Conservation (phyloP, 2,888 invertebrate genomes). For the Hemistola chrysoprasaria region DNA sequence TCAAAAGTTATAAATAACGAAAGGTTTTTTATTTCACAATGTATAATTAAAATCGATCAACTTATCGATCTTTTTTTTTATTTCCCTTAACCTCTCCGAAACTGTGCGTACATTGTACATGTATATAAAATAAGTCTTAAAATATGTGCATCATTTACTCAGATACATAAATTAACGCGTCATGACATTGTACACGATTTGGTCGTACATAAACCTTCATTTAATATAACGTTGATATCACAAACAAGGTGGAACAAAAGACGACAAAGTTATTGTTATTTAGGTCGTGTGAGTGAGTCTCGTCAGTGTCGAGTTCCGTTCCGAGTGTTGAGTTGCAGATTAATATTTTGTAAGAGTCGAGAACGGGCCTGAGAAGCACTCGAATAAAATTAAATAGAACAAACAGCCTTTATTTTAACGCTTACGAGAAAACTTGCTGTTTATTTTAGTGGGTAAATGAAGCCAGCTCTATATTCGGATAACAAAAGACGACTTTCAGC, state of each 20-base stretch:
- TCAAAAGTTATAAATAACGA: too few species aligned
- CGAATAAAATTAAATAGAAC: too few species aligned
- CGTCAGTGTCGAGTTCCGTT: conserved; percentile 40
- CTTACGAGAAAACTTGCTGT: too few species aligned
- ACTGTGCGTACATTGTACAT: too few species aligned
- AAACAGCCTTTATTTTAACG: too few species aligned
- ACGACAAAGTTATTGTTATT: conserved; percentile 58
- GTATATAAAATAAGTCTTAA: background rate
- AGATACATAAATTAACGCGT: conserved; percentile 26
- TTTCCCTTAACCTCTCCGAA: background rate
- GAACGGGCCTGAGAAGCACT: conserved; percentile 1
- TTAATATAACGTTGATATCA: conserved; percentile 38
- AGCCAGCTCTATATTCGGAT: too few species aligned
- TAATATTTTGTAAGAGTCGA: conserved; percentile 49
- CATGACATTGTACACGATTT: conserved; percentile 26
- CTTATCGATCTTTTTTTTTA: background rate
- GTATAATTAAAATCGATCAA: too few species aligned
- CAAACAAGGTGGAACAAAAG: conserved; percentile 60
- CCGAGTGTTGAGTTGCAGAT: conserved; percentile 58
- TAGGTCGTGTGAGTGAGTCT: conserved; percentile 53
- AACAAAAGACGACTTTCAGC: too few species aligned
- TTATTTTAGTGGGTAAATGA: too few species aligned
- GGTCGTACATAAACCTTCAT: conserved; percentile 17
- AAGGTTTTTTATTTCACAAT: too few species aligned
- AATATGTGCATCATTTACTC: conserved; percentile 23